Conservation (phyloP, 2,888 invertebrate species). For the Plebejus anna region DNA sequence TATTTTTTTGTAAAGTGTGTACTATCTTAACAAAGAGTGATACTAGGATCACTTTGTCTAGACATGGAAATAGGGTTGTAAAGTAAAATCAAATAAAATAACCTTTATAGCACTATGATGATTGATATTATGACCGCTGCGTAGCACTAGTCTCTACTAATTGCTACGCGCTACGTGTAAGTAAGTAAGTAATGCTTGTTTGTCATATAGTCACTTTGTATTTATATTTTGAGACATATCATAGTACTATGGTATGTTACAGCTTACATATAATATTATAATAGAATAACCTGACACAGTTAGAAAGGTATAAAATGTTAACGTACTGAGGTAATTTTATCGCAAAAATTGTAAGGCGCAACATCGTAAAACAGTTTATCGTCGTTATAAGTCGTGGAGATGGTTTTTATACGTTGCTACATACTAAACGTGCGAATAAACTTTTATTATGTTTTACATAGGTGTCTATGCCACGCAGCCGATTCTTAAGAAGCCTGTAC, state of each 20-base stretch:
- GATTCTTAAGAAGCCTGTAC: conserved; percentile 15
- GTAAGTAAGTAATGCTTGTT: no score
- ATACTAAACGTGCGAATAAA: conserved; percentile 43
- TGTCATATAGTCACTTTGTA: neutral
- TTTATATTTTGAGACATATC: neutral
- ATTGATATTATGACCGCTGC: no score
- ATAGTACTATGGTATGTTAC: no score
- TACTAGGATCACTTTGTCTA: no score
- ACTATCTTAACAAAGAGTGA: no score
- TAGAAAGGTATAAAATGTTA: conserved; percentile 18
- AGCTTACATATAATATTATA: neutral
- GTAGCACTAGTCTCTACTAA: no score
- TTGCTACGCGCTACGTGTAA: neutral
- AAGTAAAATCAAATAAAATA: no score
- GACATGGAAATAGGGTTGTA: no score
- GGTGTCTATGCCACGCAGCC: conserved; percentile 39
- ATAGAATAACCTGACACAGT: conserved; percentile 1
- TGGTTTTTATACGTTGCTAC: conserved; percentile 43
- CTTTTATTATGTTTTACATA: conserved; percentile 40
- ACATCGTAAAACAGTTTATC: conserved; percentile 40
- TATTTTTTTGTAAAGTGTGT: no score
- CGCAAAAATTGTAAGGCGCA: conserved; percentile 34
- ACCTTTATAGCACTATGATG: no score
- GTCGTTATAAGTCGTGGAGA: conserved; percentile 40
- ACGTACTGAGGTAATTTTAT: conserved; percentile 30